These are phyloP conservation scores for Poeciliopsis gracilis DNA, from an alignment of 2,797 vertebrate genomes.

Conservation along the genomic window DNA sequence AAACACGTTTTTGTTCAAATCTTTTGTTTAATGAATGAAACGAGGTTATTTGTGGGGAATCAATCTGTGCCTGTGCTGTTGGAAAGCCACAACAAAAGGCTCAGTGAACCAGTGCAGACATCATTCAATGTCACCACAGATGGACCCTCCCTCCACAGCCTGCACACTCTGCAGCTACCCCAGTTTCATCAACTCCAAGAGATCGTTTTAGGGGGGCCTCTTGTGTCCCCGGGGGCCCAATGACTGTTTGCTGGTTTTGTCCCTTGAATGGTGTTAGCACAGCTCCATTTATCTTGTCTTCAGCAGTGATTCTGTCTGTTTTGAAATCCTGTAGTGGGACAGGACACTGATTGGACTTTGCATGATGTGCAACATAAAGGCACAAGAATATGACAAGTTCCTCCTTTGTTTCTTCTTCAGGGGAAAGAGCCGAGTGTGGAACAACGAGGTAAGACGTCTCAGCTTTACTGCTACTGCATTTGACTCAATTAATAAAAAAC, in stretches of 20 bases:
- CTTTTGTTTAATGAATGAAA: neutral
- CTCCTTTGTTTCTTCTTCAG: constrained; percentile 78
- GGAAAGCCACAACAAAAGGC: constrained; percentile 67
- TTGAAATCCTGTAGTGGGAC: constrained; percentile 51
- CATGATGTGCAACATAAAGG: constrained; percentile 50
- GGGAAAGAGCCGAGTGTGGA: constrained; percentile 95
- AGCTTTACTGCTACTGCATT: constrained; percentile 3
- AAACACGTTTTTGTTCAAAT: neutral
- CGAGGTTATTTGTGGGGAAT: neutral
- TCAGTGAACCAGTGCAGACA: constrained; percentile 70
- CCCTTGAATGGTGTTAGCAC: constrained; percentile 56
- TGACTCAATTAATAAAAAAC: neutral
- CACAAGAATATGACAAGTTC: constrained; percentile 44
- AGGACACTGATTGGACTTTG: constrained; percentile 45
- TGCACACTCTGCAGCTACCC: constrained; percentile 45
- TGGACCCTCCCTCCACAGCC: constrained; percentile 44
- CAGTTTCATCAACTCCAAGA: constrained; percentile 47
- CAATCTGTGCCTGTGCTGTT: constrained; percentile 35
- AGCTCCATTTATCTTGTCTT: constrained; percentile 71
- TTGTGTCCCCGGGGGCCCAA: constrained; percentile 59
- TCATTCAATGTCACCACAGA: constrained; percentile 67
- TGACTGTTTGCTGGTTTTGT: constrained; percentile 67
- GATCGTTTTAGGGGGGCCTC: constrained; percentile 51
- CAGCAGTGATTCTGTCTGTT: constrained; percentile 67
- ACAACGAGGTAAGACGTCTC: constrained; percentile 90